These are phyloP conservation scores for Coremacera marginata DNA, from an alignment of 2,888 invertebrate genomes.

Conservation along the genomic window DNA sequence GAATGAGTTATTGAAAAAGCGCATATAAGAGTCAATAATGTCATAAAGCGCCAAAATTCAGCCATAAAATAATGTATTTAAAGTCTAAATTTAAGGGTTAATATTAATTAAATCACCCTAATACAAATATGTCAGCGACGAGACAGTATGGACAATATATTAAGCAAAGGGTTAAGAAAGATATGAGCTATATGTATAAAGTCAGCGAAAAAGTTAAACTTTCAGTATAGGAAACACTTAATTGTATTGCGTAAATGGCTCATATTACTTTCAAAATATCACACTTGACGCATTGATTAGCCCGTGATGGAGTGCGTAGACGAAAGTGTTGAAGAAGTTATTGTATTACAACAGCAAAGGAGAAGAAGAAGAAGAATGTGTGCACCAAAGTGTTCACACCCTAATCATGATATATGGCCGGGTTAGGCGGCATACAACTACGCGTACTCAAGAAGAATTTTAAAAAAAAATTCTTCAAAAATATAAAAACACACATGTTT, in stretches of 20 bases:
- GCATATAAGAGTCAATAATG: not conserved
- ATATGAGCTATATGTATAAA: not conserved
- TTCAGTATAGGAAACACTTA: not conserved
- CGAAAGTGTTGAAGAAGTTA: conserved; percentile 15
- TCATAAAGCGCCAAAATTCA: not conserved
- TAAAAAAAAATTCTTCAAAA: not conserved
- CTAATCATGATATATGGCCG: conserved; percentile 1
- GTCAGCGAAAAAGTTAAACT: not conserved
- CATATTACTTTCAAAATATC: conserved; percentile 30
- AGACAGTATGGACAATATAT: not conserved
- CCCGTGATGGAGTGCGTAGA: conserved; percentile 8
- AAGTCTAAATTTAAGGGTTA: not conserved
- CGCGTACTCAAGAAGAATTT: not conserved
- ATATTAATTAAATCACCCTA: conserved; percentile 16
- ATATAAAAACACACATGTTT: conserved; percentile 17
- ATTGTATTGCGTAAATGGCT: not conserved
- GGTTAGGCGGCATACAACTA: not conserved
- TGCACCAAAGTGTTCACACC: not conserved
- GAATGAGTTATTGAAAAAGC: conserved; percentile 22
- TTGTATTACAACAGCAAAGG: not conserved
- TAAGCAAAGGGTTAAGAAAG: not conserved
- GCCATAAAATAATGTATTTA: not conserved
- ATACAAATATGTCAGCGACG: conserved; percentile 1
- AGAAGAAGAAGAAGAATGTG: too few species aligned
- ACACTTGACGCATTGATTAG: conserved; percentile 25